Base-by-base conservation (phyloP, 1,140 invertebrate species). In the Atta colombica region DNA sequence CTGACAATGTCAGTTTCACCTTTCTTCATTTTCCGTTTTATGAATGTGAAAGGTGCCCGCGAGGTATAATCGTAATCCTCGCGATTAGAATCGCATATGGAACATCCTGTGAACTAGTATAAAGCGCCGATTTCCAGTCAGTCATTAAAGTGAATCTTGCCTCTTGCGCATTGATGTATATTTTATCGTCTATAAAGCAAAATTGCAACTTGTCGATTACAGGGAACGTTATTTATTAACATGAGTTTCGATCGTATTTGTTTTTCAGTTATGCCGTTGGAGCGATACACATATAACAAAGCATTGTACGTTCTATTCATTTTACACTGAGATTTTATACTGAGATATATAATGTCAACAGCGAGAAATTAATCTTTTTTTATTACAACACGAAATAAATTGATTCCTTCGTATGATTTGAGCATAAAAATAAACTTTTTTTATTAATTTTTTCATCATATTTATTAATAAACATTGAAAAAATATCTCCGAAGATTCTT, bases 1-100 rank as follows among this genome's bases (percentile, higher is more conserved):
- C 68, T 12, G 68, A 60, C 53, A 82, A 82, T 74, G 66, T 74
- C 35, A 84, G 68, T 84, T 84, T 84, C 80, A 84, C 80, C 68
- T 84, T 84, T 84, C 80, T 84, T 84, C 80, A 51, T 61, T 53
- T 81, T 74, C 55, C 53, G 69, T 84, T 84, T 75, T 84, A 71
- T 71, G 58, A 25, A 84, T 61, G 80, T 75, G 80, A 84, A 75
- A 84, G 55, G 69, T 51, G 55, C 80, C 80, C 55, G 69, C 69
- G 28, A 51, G 80, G 18, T 51, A 74, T 75, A 84, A 84, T 75
- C 25, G 69, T 84, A 74, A 61, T 74, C 69, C 39, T 82, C 16
- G 18, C 49, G 35, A 75, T 75, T 61, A 75, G 39, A 63, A 74
- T 60, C 35, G 21, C 51, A 74, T 53, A 18, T 84, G 69, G 69